Evolutionary conservation across 2,888 invertebrate genomes (phyloP), one percentile per base, ranked within the genome.

Genomic region (Lingula anatina): DNA sequence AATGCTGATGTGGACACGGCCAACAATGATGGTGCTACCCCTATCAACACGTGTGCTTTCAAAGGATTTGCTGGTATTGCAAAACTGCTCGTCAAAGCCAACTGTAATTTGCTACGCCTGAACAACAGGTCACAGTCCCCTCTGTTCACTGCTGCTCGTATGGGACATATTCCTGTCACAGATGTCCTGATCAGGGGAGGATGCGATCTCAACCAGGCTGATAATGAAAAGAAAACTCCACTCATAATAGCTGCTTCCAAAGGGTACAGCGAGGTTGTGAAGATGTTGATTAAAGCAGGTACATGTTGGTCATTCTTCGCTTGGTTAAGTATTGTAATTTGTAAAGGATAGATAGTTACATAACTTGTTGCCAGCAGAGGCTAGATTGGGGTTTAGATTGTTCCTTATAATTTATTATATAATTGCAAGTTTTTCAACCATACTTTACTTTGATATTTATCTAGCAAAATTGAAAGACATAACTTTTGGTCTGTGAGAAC

Each of bases 21-120:
- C 24, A 72, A 73, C 55, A 64, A 67, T 39, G 56, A 62, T 38
- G 68, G 69, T 5, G 55, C 52, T 26, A 68, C 70, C 5, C 57
- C 71, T 9, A 51, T 73, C 12, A 63, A 68, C 52, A 62, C 64
- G n/a, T 70, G 70, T 55, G 66, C 67, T 5, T 54, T 55, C 26
- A 60, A 60, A 47, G 68, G 65, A 9, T 47, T 37, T 44, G 15
- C 44, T 27, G 57, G 55, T 28, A 61, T 66, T 21, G 53, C 59
- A 2, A 50, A 53, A 35, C 45, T 62, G 5, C 54, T 68, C 25
- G 47, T 64, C n/a, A 44, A 55, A 12, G 56, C 61, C 5, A 53
- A 54, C 15, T 65, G 65, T 54, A 61, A 61, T 47, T 40, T 60
- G 2, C 62, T 70, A 49, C 46, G 58, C 2, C 50, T 56, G 2